A percentile compares a stretch with the other conserved stretches of the same genome.
phyloP scores from a whole-genome alignment of 1,140 invertebrate species.

The Ptiloglossa arizonensis region DNA sequence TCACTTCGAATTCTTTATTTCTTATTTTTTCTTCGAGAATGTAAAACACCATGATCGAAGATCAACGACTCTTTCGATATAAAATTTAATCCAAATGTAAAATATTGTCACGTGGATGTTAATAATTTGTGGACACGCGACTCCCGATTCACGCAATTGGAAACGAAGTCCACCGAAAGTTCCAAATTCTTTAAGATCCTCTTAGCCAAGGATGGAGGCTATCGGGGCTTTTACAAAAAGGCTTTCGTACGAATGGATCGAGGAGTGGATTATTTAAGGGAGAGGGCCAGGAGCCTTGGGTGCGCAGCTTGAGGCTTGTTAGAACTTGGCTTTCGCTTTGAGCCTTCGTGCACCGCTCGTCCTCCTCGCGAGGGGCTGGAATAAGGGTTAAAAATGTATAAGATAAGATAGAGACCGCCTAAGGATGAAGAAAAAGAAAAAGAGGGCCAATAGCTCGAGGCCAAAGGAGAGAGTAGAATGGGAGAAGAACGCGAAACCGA shows the following conservation, averaged over 20 bases:
- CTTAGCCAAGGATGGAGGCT: conserved; percentile 36
- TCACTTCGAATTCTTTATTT: no score
- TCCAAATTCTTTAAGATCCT: conserved; percentile 45
- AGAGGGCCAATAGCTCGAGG: conserved; percentile 32
- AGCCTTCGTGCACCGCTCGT: conserved; percentile 44
- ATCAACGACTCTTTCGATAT: no score
- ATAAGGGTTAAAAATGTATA: conserved; percentile 74
- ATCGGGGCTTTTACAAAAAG: conserved; percentile 49
- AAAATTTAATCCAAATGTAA: not conserved
- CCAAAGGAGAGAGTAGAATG: conserved; percentile 20
- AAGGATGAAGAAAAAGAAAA: conserved; percentile 27
- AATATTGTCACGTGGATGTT: conserved; percentile 4
- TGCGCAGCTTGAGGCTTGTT: conserved; percentile 61
- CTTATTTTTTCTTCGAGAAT: no score
- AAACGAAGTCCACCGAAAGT: not conserved
- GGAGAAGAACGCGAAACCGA: conserved; percentile 47
- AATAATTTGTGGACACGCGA: not conserved
- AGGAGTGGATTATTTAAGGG: conserved; percentile 70
- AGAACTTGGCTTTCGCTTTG: conserved; percentile 68
- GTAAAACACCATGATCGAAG: no score
- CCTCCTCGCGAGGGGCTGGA: conserved; percentile 56
- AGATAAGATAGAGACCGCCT: conserved; percentile 53
- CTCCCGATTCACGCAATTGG: not conserved
- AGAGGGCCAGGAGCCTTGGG: conserved; percentile 50
- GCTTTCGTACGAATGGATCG: conserved; percentile 57